Evolutionary conservation across 2,888 invertebrate species (phyloP).

Genomic region (Acanthosoma haemorrhoidale): DNA sequence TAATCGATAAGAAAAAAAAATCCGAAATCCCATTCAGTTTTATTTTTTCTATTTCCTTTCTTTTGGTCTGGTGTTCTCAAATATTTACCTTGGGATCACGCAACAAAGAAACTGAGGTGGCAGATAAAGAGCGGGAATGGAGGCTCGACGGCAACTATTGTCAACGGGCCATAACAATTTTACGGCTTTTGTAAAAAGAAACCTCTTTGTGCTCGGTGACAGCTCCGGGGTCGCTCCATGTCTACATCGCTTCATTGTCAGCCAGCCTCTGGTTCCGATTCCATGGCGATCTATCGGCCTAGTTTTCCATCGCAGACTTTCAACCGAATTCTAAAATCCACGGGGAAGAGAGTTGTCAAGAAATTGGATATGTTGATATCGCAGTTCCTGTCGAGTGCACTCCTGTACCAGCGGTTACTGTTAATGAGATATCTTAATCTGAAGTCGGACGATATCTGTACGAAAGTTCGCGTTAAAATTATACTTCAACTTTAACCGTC

Average conservation of each 20-base stretch:
- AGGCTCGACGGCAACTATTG: not conserved
- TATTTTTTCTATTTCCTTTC: not conserved
- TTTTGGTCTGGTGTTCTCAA: not conserved
- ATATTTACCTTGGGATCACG: not conserved
- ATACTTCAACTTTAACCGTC: too few relatives aligned
- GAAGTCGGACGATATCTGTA: too few relatives aligned
- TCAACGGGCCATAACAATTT: slow-evolving; percentile 1
- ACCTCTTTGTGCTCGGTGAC: not conserved
- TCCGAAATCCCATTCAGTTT: not conserved
- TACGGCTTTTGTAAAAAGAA: not conserved
- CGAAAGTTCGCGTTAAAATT: too few relatives aligned
- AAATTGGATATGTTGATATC: too few relatives aligned
- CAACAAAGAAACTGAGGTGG: not conserved
- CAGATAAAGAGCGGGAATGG: not conserved
- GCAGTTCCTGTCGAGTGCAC: too few relatives aligned
- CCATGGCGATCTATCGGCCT: not conserved
- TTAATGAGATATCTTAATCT: too few relatives aligned
- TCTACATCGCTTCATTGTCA: not conserved
- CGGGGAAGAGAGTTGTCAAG: too few relatives aligned
- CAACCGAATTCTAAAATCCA: too few relatives aligned
- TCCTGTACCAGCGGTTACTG: too few relatives aligned
- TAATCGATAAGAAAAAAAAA: not conserved
- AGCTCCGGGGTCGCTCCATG: not conserved
- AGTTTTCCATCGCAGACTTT: not conserved
- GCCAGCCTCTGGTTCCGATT: not conserved